Evolutionary conservation across 2,888 invertebrate species (phyloP).

Genomic region (Brachyptera putata): DNA sequence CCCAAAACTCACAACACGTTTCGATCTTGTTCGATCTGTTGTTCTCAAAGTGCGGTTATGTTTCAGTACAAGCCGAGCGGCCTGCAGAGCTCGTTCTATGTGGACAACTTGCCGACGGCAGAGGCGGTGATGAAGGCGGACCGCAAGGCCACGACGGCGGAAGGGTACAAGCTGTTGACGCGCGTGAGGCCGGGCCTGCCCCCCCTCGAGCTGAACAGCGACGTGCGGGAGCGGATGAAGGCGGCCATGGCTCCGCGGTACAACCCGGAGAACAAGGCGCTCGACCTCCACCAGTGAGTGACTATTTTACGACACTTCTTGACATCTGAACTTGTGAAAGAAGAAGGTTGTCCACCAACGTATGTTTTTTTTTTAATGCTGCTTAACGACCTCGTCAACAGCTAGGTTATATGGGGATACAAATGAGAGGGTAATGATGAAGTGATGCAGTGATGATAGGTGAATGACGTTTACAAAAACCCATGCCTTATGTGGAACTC

Average conservation of each 20-base stretch:
- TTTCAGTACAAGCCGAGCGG: conserved; percentile 55
- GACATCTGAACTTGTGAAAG: too few relatives aligned
- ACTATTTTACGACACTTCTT: too few relatives aligned
- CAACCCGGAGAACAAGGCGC: conserved; percentile 46
- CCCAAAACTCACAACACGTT: too few relatives aligned
- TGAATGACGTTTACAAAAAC: too few relatives aligned
- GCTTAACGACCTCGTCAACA: too few relatives aligned
- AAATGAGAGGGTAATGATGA: too few relatives aligned
- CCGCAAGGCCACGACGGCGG: conserved; percentile 64
- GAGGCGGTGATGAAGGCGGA: conserved; percentile 62
- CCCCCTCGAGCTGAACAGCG: conserved; percentile 58
- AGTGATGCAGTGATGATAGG: too few relatives aligned
- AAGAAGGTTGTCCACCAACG: too few relatives aligned
- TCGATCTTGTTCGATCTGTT: conserved; percentile 30
- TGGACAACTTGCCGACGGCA: conserved; percentile 71
- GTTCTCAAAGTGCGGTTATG: conserved; percentile 46
- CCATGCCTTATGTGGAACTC: too few relatives aligned
- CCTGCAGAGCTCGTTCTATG: conserved; percentile 66
- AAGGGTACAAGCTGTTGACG: conserved; percentile 59
- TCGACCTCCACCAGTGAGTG: conserved; percentile 22
- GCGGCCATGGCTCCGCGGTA: conserved; percentile 77
- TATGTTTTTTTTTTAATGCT: too few relatives aligned
- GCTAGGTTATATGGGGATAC: too few relatives aligned
- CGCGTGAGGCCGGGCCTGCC: conserved; percentile 63
- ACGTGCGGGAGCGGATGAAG: conserved; percentile 71